Evolutionary conservation across 2,797 vertebrate genomes (phyloP).

Genomic region (Macroramphosus scolopax): DNA sequence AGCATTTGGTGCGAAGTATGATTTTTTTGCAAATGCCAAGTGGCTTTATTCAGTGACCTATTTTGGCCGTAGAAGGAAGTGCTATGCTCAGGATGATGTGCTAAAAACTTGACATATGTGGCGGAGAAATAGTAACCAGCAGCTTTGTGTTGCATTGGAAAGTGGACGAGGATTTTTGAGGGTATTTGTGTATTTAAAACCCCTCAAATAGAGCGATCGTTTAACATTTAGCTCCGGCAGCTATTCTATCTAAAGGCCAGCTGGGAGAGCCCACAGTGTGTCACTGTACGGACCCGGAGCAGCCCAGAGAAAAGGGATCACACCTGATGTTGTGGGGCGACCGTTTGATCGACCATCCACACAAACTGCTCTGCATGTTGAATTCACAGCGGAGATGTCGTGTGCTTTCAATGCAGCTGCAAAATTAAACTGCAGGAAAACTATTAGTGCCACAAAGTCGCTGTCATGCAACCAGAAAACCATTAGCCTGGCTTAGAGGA

Average conservation of each 20-base stretch:
- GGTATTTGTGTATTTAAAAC: no score
- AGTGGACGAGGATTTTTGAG: not conserved
- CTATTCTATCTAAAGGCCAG: slow-evolving; percentile 44
- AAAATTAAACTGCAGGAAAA: slow-evolving; percentile 27
- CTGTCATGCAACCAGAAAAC: slow-evolving; percentile 58
- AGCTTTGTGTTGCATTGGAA: not conserved
- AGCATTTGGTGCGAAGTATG: slow-evolving; percentile 10
- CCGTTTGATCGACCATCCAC: slow-evolving; percentile 52
- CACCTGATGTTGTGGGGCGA: slow-evolving; percentile 43
- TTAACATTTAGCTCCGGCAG: slow-evolving; percentile 19
- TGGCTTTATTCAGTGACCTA: slow-evolving; percentile 45
- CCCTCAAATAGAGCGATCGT: slow-evolving; percentile 13
- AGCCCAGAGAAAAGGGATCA: slow-evolving; percentile 34
- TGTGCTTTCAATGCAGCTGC: slow-evolving; percentile 36
- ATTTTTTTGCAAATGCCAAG: slow-evolving; percentile 24
- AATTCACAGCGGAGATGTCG: slow-evolving; percentile 35
- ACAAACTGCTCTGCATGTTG: slow-evolving; percentile 60
- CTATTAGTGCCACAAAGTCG: slow-evolving; percentile 45
- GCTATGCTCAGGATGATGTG: slow-evolving; percentile 13
- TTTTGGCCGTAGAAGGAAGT: slow-evolving; percentile 30
- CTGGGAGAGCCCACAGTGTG: slow-evolving; percentile 24
- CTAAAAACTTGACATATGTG: slow-evolving; percentile 12
- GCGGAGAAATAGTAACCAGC: slow-evolving; percentile 13
- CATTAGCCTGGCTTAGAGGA: slow-evolving; percentile 58
- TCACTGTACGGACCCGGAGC: slow-evolving; percentile 39